A percentile compares a stretch with the other conserved stretches of the same genome.
phyloP scores from a whole-genome alignment of 2,113 vertebrate genomes.

The Enhydra lutris region DNA sequence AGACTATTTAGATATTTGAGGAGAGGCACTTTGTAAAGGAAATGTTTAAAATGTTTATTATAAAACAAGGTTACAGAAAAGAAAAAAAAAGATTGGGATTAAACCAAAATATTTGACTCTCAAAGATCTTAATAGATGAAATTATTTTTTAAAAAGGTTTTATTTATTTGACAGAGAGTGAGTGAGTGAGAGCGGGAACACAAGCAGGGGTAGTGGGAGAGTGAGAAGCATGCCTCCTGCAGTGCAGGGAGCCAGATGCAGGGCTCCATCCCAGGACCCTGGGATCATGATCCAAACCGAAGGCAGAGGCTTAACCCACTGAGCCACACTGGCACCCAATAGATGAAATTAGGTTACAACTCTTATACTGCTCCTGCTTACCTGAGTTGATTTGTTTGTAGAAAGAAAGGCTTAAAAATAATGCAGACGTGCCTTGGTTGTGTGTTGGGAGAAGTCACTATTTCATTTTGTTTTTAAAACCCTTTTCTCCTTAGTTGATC shows the following conservation, averaged over 20 bases:
- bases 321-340: background rate
- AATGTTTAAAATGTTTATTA: background rate
- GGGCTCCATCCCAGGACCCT: too few species aligned
- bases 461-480: conserved; percentile 3
- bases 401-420: background rate
- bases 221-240: too few species aligned
- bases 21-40: background rate
- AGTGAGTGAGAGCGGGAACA: too few species aligned
- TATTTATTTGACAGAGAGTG: too few species aligned
- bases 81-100: background rate
- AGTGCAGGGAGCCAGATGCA: too few species aligned
- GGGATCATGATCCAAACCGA: too few species aligned
- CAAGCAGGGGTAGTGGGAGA: too few species aligned
- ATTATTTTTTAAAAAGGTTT: background rate
- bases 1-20: background rate
- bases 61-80: background rate
- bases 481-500: background rate
- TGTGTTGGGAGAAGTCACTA: background rate
- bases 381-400: background rate
- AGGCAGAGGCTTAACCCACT: too few species aligned
- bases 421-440: background rate
- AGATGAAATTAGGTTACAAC: background rate
- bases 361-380: background rate
- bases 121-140: background rate
- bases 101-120: background rate